A percentile compares a stretch with the other conserved stretches of the same genome.
These are phyloP conservation scores for Eupithecia subumbrata DNA, from an alignment of 2,888 invertebrate genomes.

Conservation along the genomic window DNA sequence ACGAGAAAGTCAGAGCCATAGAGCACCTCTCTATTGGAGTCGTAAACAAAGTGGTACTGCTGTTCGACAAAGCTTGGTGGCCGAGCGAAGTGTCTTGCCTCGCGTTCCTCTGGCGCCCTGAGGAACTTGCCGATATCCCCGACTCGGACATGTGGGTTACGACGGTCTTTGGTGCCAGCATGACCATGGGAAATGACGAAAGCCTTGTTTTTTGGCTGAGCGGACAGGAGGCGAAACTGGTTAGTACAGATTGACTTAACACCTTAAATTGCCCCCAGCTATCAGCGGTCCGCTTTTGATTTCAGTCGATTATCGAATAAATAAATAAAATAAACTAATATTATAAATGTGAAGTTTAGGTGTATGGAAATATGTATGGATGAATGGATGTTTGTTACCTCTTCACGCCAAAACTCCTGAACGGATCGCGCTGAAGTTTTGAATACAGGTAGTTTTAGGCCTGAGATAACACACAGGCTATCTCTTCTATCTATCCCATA, in stretches of 20 bases:
- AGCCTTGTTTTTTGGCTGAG: conserved; percentile 23
- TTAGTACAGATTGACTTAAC: conserved; percentile 8
- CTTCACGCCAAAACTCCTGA: too few relatives aligned
- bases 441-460: too few relatives aligned
- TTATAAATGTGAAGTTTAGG: too few relatives aligned
- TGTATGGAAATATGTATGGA: too few relatives aligned
- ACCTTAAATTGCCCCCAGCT: not conserved
- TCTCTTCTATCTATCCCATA: too few relatives aligned
- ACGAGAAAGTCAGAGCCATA: conserved; percentile 16
- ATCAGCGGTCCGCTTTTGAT: not conserved
- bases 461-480: too few relatives aligned
- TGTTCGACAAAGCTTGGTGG: conserved; percentile 27
- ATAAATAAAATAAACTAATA: too few relatives aligned
- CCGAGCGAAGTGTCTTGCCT: conserved; percentile 8
- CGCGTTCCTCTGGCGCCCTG: conserved; percentile 22
- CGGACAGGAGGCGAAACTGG: conserved; percentile 23
- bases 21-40: conserved; percentile 23
- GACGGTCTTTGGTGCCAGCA: conserved; percentile 20
- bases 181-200: conserved; percentile 26
- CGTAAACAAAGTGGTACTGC: conserved; percentile 22
- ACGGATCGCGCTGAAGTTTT: too few relatives aligned
- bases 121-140: conserved; percentile 8
- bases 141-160: conserved; percentile 25
- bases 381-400: too few relatives aligned
- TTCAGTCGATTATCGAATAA: not conserved